Conservation (phyloP, 2,888 invertebrate species). For the Tetanocera ferruginea region DNA sequence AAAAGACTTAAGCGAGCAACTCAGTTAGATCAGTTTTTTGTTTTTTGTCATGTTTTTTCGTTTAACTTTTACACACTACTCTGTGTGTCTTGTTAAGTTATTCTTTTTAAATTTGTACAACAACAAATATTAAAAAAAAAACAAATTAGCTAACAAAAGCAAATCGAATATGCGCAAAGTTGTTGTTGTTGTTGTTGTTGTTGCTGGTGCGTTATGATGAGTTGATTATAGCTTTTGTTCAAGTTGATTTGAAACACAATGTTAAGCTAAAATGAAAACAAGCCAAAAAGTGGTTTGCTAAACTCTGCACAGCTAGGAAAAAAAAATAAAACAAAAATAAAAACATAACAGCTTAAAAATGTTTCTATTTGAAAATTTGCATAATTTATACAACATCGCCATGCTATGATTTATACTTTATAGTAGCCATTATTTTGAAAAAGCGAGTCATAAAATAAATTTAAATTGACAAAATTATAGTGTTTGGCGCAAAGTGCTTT, state of each 20-base stretch:
- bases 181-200: background rate
- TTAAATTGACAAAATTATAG: conserved; percentile 27
- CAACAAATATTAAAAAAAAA: background rate
- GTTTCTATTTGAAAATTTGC: conserved; percentile 23
- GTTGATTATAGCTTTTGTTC: conserved; percentile 27
- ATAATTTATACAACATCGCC: conserved; percentile 39
- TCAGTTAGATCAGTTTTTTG: background rate
- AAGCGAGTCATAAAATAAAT: conserved; percentile 44
- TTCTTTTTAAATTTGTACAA: no score
- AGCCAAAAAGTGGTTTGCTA: background rate
- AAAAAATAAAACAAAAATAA: background rate
- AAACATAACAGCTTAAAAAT: background rate
- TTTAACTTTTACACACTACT: background rate
- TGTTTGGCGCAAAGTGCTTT: background rate
- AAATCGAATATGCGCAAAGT: background rate
- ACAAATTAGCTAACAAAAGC: background rate
- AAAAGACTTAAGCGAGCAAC: conserved; percentile 33
- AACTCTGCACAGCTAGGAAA: background rate
- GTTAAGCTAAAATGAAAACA: background rate
- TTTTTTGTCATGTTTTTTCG: background rate
- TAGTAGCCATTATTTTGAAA: conserved; percentile 60
- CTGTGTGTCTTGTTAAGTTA: background rate
- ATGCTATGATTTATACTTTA: conserved; percentile 62
- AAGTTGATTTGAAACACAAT: conserved; percentile 11
- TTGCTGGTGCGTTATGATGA: conserved; percentile 11